These are phyloP conservation scores for Abscondita cerata DNA, from an alignment of 2,888 invertebrate species.

Conservation along the genomic window DNA sequence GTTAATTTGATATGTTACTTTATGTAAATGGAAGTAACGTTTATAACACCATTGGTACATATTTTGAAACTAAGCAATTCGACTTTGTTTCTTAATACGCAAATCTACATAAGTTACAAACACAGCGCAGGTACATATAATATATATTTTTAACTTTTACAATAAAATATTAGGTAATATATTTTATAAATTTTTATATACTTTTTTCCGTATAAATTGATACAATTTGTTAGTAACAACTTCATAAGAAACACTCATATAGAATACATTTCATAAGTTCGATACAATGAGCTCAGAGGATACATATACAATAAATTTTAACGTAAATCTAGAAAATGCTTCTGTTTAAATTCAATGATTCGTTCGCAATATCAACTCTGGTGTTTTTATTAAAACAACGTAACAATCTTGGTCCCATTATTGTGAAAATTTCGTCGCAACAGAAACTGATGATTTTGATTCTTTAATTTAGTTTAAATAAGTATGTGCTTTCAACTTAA, in stretches of 20 bases:
- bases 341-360: not conserved
- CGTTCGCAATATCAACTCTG: too few species aligned
- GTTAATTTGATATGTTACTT: constrained; percentile 19
- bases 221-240: constrained; percentile 25
- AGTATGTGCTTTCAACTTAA: too few species aligned
- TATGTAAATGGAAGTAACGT: constrained; percentile 14
- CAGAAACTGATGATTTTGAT: too few species aligned
- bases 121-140: constrained; percentile 30
- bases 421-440: too few species aligned
- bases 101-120: constrained; percentile 25
- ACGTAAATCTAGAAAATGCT: constrained; percentile 11
- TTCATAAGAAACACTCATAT: constrained; percentile 32
- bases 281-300: constrained; percentile 24
- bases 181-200: constrained; percentile 13
- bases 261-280: constrained; percentile 24
- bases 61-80: constrained; percentile 9
- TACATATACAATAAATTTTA: constrained; percentile 22
- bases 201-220: constrained; percentile 19
- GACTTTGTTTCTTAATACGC: not conserved
- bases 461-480: too few species aligned
- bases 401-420: too few species aligned
- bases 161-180: constrained; percentile 14
- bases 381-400: too few species aligned
- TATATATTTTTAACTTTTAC: constrained; percentile 11
- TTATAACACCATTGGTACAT: constrained; percentile 1